These are phyloP conservation scores for Buceros bicornis DNA, from an alignment of 2,797 vertebrate genomes.

Conservation along the genomic window DNA sequence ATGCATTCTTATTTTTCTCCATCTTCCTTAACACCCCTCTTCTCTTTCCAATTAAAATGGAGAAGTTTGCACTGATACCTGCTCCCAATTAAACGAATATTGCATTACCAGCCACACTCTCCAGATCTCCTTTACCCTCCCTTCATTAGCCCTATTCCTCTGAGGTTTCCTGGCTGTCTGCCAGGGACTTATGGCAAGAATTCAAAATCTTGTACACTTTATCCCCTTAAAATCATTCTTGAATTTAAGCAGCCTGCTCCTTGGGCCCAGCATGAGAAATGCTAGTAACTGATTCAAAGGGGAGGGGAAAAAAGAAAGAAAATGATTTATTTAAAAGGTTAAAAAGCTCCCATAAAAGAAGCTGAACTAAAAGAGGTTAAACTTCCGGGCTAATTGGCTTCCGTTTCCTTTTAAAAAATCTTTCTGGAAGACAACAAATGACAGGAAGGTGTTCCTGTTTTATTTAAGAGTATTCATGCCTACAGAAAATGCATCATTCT, in stretches of 20 bases:
- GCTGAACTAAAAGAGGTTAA: conserved; percentile 81
- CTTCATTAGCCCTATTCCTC: conserved; percentile 87
- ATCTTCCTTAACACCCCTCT: conserved; percentile 87
- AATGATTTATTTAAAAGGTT: conserved; percentile 82
- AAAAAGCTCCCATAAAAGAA: conserved; percentile 79
- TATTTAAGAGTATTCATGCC: conserved; percentile 75
- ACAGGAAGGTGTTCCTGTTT: conserved; percentile 74
- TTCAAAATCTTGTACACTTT: conserved; percentile 86
- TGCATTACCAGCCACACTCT: conserved; percentile 82
- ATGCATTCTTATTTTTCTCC: conserved; percentile 86
- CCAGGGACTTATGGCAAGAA: conserved; percentile 86
- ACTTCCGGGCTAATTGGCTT: conserved; percentile 84
- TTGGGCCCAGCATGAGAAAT: conserved; percentile 81
- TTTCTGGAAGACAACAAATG: conserved; percentile 79
- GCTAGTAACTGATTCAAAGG: conserved; percentile 76
- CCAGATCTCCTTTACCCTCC: conserved; percentile 82
- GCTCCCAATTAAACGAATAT: conserved; percentile 87
- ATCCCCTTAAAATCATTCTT: conserved; percentile 84
- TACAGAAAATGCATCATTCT: conserved; percentile 79
- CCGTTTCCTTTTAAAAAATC: conserved; percentile 73
- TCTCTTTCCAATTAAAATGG: conserved; percentile 87
- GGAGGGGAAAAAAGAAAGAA: conserved; percentile 68
- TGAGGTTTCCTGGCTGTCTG: conserved; percentile 85
- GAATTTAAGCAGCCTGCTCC: conserved; percentile 84
- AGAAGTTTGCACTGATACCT: conserved; percentile 86